phyloP scores from a whole-genome alignment of 2,888 invertebrate genomes.

The Erannis defoliaria region DNA sequence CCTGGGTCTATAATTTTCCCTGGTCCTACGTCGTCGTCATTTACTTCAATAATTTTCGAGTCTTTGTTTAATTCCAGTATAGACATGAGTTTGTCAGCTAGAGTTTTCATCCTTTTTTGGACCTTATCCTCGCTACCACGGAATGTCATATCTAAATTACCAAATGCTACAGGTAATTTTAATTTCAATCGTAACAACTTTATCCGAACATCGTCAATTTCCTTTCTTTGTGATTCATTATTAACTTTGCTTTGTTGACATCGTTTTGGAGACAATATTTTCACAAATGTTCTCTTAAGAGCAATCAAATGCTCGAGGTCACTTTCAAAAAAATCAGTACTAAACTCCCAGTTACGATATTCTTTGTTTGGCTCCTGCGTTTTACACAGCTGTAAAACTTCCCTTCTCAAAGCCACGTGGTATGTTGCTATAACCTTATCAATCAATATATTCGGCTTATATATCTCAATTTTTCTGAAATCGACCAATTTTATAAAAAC shows the following conservation, averaged over 20 bases:
- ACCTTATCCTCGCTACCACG: conserved; percentile 33
- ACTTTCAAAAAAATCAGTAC: conserved; percentile 49
- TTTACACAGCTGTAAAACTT: conserved; percentile 46
- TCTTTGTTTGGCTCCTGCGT: conserved; percentile 8
- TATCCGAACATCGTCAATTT: not conserved
- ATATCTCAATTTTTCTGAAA: conserved; percentile 34
- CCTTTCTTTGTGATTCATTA: not conserved
- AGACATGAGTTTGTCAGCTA: conserved; percentile 34
- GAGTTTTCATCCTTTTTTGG: conserved; percentile 33
- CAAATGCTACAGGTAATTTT: conserved; percentile 52
- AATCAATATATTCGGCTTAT: conserved; percentile 47
- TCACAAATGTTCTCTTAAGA: conserved; percentile 49
- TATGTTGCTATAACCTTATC: conserved; percentile 54
- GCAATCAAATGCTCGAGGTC: conserved; percentile 39
- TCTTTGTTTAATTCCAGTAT: conserved; percentile 29
- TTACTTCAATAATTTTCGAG: conserved; percentile 44
- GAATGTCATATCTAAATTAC: conserved; percentile 51
- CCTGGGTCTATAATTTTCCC: conserved; percentile 45
- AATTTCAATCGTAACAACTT: conserved; percentile 37
- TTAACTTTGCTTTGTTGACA: not conserved
- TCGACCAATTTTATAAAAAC: conserved; percentile 49
- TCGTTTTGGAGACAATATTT: not conserved
- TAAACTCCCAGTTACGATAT: conserved; percentile 33
- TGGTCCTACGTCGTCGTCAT: conserved; percentile 44
- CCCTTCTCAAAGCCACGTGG: conserved; percentile 52